phyloP scores from a whole-genome alignment of 2,888 invertebrate species.

The Tanaodytes sp. region DNA sequence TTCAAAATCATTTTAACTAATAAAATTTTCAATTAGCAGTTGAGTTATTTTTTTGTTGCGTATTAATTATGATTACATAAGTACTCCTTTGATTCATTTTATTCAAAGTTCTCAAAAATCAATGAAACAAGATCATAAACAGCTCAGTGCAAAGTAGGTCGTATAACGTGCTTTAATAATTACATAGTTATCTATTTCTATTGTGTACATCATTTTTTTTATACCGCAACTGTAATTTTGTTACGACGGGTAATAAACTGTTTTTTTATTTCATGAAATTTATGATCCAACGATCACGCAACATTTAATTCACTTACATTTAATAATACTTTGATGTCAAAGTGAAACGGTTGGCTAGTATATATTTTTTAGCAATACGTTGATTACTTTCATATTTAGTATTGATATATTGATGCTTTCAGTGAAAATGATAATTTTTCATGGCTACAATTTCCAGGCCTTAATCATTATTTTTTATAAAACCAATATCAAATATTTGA shows the following conservation, averaged over 20 bases:
- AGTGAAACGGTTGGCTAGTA: slow-evolving; percentile 8
- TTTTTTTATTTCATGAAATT: slow-evolving; percentile 15
- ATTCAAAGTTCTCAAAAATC: slow-evolving; percentile 5
- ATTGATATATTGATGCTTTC: too few species aligned
- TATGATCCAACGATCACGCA: slow-evolving; percentile 13
- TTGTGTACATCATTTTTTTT: slow-evolving; percentile 14
- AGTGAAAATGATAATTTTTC: too few species aligned
- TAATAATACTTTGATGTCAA: slow-evolving; percentile 28
- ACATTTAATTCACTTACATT: slow-evolving; percentile 22
- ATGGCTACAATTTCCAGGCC: too few species aligned
- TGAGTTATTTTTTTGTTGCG: too few species aligned
- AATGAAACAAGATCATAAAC: slow-evolving; percentile 23
- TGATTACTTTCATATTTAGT: too few species aligned
- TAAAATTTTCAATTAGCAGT: too few species aligned
- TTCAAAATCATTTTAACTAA: too few species aligned
- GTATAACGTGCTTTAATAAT: slow-evolving; percentile 30
- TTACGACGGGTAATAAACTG: slow-evolving; percentile 6
- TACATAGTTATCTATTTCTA: slow-evolving; percentile 22
- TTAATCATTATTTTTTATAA: too few species aligned
- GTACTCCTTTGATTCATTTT: slow-evolving; percentile 12
- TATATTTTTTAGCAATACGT: too few species aligned
- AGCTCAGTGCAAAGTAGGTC: slow-evolving; percentile 26
- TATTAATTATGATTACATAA: too few species aligned
- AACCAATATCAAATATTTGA: too few species aligned
- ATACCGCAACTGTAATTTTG: slow-evolving; percentile 12